Evolutionary conservation across 1,140 invertebrate genomes (phyloP), one percentile per base, ranked within the genome.

Genomic region (Bombus sibiricus): DNA sequence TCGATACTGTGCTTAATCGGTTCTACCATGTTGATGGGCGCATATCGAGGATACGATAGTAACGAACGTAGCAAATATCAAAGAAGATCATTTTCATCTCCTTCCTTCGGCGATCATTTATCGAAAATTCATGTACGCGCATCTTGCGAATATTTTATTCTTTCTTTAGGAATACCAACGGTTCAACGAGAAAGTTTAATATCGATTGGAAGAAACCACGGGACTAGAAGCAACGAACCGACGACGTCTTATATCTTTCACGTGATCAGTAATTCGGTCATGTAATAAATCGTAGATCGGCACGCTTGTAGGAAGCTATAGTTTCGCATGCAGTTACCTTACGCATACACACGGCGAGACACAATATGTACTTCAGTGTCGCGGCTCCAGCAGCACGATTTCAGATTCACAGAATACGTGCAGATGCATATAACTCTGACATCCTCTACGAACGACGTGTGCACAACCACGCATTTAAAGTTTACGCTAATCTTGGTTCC

Each of bases 211-310:
- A 32, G 37, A 37, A 41, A 32, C 18, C 41, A 86, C 12, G 13
- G n/a, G n/a, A 64, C n/a, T 32, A 32, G 13, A 64, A 32, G 5
- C 13, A 64, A 64, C 62, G 13, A 64, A 6, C 18, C n/a, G 5
- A 53, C 62, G 5, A 64, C 13, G 62, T 32, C 13, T 66, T 66
- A 18, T 32, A 32, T 66, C 15, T 66, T 18, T 13, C n/a, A 3
- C 28, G 59, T n/a, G 28, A 62, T 62, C 32, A 8, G n/a, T 53
- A 9, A 41, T 78, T 72, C 53, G 75, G 78, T 83, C 79, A 37
- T 66, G 87, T 83, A 88, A 83, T 88, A 86, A 86, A 88, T 83
- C 74, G 66, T 71, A 72, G 53, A 86, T 86, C 78, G 78, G 41
- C 9, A 34, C 76, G 79, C 53, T 43, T 66, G n/a, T 28, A 41